A percentile compares a stretch with the other conserved stretches of the same genome.
Evolutionary conservation across 2,797 vertebrate genomes (phyloP).

Genomic region (Characodon lateralis): DNA sequence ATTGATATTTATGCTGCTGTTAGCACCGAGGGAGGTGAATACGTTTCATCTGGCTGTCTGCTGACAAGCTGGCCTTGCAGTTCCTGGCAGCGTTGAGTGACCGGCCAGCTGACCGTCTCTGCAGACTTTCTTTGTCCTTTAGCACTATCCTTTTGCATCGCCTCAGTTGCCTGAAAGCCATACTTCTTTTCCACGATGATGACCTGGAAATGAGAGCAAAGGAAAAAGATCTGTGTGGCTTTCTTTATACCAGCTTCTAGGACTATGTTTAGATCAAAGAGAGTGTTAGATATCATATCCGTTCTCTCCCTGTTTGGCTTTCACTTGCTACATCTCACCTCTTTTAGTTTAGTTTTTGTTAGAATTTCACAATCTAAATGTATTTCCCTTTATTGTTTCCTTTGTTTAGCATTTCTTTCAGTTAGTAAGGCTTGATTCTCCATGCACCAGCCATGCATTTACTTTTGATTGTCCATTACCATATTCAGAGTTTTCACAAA

Average conservation of each 20-base stretch:
- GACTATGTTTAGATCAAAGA: constrained; percentile 57
- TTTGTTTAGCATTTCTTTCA: constrained; percentile 9
- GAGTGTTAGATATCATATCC: constrained; percentile 42
- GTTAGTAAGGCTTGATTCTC: constrained; percentile 23
- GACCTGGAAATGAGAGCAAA: constrained; percentile 59
- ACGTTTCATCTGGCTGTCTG: constrained; percentile 65
- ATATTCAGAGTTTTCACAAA: constrained; percentile 26
- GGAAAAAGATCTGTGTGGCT: constrained; percentile 23
- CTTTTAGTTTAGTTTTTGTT: constrained; percentile 30
- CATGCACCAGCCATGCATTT: constrained; percentile 15
- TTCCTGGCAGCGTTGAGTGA: constrained; percentile 68
- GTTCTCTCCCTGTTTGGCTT: constrained; percentile 26
- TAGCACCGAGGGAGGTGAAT: constrained; percentile 48
- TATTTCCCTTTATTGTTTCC: constrained; percentile 7
- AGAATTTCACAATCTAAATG: constrained; percentile 15
- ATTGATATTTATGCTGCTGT: constrained; percentile 52
- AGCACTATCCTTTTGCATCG: constrained; percentile 74
- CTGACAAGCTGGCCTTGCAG: constrained; percentile 69
- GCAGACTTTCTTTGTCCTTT: constrained; percentile 64
- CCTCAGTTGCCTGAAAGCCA: constrained; percentile 69
- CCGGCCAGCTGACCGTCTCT: constrained; percentile 57
- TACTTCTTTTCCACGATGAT: constrained; percentile 61
- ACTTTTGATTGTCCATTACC: constrained; percentile 26
- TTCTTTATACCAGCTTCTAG: constrained; percentile 43
- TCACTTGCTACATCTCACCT: constrained; percentile 26